Conservation (phyloP, 1,140 invertebrate genomes). For the Drosophila malerkotliana region DNA sequence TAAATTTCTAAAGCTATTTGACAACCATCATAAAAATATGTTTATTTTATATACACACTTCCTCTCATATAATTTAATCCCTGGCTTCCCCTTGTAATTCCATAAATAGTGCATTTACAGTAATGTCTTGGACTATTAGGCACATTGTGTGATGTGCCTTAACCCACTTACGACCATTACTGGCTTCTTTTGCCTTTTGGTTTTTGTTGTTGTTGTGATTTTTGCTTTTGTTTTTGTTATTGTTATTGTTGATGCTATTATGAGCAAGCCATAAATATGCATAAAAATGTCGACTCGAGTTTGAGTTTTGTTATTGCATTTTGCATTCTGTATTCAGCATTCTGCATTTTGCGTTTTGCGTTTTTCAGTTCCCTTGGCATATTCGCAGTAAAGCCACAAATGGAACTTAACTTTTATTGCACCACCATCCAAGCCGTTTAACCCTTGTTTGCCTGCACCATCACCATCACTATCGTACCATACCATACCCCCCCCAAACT, state of each 20-base stretch:
- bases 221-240: slow-evolving; percentile 5
- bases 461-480: no score
- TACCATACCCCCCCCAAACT: background rate
- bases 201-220: background rate
- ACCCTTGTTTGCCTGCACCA: background rate
- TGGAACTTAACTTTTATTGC: slow-evolving; percentile 63
- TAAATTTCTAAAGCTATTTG: no score
- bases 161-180: slow-evolving; percentile 22
- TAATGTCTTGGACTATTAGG: slow-evolving; percentile 10
- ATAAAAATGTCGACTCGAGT: slow-evolving; percentile 72
- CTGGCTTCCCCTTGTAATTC: slow-evolving; percentile 30
- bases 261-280: slow-evolving; percentile 66
- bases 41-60: background rate
- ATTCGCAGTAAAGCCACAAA: slow-evolving; percentile 35
- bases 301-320: slow-evolving; percentile 70
- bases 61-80: background rate
- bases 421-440: background rate
- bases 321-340: slow-evolving; percentile 20
- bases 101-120: slow-evolving; percentile 22
- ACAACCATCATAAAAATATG: no score
- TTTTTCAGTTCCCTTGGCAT: slow-evolving; percentile 6
- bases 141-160: slow-evolving; percentile 25
- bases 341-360: background rate
- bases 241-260: slow-evolving; percentile 7
- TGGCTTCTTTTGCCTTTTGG: background rate